Evolutionary conservation across 92 coral and sea anemone species (phyloP).

Genomic region (Nematostella vectensis): DNA sequence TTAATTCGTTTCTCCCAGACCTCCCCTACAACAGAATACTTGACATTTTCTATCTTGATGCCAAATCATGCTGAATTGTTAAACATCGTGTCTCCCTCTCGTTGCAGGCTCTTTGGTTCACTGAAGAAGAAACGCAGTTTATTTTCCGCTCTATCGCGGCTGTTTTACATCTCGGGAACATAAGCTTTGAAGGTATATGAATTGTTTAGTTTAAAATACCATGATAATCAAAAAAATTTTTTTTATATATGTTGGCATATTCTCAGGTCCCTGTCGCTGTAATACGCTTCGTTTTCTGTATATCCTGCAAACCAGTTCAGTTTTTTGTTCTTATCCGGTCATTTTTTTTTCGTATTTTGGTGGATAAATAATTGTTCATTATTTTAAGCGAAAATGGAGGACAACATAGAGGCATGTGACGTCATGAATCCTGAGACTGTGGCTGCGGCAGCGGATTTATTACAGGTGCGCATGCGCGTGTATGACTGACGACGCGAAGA

Average conservation of each 20-base stretch:
- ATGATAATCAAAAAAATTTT: too few species aligned
- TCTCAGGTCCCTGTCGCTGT: not conserved
- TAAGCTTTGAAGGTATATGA: constrained; percentile 62
- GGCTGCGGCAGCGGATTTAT: constrained; percentile 41
- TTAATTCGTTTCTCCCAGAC: too few species aligned
- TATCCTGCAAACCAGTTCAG: not conserved
- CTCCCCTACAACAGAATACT: too few species aligned
- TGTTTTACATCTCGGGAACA: constrained; percentile 78
- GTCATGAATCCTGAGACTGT: constrained; percentile 29
- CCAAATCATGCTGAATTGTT: too few species aligned
- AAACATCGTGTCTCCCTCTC: too few species aligned
- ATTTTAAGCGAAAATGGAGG: constrained; percentile 43
- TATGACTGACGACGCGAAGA: too few species aligned
- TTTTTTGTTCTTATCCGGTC: not conserved
- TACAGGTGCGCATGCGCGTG: constrained; percentile 59
- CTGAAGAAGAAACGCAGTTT: constrained; percentile 66
- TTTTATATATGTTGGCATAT: too few species aligned
- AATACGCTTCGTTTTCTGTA: not conserved
- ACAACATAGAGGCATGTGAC: constrained; percentile 62
- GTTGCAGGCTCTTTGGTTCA: constrained; percentile 73
- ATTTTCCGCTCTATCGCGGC: constrained; percentile 74
- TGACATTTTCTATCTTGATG: too few species aligned
- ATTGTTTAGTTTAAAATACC: too few species aligned
- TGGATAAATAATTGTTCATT: too few species aligned
- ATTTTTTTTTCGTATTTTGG: too few species aligned